Evolutionary conservation across 2,888 invertebrate genomes (phyloP), one percentile per base, ranked within the genome.

Genomic region (Conistra vaccinii): DNA sequence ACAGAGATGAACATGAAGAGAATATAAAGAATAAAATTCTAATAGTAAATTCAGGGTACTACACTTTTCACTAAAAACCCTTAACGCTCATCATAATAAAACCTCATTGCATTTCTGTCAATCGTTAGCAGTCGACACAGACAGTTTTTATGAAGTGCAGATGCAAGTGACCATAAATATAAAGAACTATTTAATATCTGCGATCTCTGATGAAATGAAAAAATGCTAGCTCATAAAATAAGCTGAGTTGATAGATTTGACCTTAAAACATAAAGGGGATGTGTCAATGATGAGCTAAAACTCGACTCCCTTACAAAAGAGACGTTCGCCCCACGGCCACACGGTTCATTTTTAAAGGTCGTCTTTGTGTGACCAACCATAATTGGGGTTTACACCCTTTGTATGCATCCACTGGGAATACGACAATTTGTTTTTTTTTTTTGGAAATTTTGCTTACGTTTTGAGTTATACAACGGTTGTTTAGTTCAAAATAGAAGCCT

Each of bases 371-470:
- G 85, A 71, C 68, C 61, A 53, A 45, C 39, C 51, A 51, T 76
- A 81, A 69, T 84, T 84, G 71, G 85, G 81, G 85, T 58, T 76
- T 80, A 80, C 76, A 82, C 81, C 85, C 81, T 81, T 76, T 76
- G 61, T 68, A 69, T 72, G 60, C 58, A 45, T 48, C 71, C 53
- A 48, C 62, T 51, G 69, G 80, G 80, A 80, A 84, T 80, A 74
- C 39, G 35, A 60, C n/a, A 62, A 63, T 73, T 63, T 63, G 23
- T 45, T 57, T 17, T 35, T 71, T 39, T 71, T 77, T 73, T 20
- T 65, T 67, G 26, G 57, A 10, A 17, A 10, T 29, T 60, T 68
- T 68, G 53, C 23, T 65, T 42, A 72, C 39, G 45, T 53, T 67
- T 58, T 55, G 20, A 55, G 58, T 72, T 77, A 72, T 55, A 72